These are phyloP conservation scores for Chironex yamaguchii DNA, from an alignment of 30 jellyfish, hydroid and myxozoan genomes.

Conservation along the genomic window DNA sequence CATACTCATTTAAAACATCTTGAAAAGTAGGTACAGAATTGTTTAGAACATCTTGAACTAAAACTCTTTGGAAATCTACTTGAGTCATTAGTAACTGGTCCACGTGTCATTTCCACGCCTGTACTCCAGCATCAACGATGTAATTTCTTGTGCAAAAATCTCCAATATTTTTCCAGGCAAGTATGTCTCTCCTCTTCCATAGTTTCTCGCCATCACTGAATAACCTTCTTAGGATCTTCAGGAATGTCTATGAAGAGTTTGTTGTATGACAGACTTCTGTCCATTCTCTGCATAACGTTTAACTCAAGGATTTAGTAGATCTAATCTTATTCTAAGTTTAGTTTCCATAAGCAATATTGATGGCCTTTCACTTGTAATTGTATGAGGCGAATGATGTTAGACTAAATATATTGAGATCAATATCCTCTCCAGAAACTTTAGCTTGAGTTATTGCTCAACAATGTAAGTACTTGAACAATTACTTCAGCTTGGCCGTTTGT, in stretches of 20 bases:
- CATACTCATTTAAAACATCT: no score
- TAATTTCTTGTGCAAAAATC: not conserved
- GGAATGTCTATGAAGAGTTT: not conserved
- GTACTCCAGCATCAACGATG: not conserved
- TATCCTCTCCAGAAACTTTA: not conserved
- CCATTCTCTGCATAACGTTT: not conserved
- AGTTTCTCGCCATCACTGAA: not conserved
- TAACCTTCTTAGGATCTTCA: not conserved
- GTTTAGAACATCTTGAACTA: no score
- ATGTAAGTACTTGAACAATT: not conserved
- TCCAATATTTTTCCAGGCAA: not conserved
- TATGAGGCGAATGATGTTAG: not conserved
- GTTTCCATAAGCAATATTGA: not conserved
- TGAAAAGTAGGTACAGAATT: no score
- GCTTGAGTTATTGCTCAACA: not conserved
- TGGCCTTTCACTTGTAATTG: not conserved
- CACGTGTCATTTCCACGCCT: not conserved
- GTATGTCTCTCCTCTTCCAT: not conserved
- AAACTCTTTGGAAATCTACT: no score
- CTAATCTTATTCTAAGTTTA: not conserved
- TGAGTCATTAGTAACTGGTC: not conserved
- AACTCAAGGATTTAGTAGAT: not conserved
- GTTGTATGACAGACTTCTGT: not conserved
- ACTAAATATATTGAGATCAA: not conserved
- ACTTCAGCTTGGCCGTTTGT: not conserved